Base-by-base conservation (phyloP, 1,140 invertebrate species). In the Phthorimaea operculella region DNA sequence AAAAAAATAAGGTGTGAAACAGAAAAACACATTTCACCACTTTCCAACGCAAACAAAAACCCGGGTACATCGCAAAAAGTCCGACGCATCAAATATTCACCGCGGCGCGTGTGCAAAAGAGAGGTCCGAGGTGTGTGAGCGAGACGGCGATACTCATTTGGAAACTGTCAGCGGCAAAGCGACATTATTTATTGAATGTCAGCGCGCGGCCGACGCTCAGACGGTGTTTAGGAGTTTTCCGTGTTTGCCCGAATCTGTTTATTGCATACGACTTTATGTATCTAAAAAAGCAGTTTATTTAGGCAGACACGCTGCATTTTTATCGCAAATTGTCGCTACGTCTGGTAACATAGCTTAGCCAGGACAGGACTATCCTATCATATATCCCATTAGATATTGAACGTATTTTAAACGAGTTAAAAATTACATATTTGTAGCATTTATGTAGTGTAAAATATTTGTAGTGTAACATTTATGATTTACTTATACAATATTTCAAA, bases 151-250 rank as follows among this genome's bases (percentile, higher is more conserved):
- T 65, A 65, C 52, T 76, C 64, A 76, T 79, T 79, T 73, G 63
- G 73, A 64, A 58, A 64, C 58, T 77, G 75, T 78, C 72, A 76
- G 52, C 45, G 39, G 61, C 75, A 66, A 72, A 69, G 62, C 55
- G 44, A 48, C 14, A 55, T 55, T 45, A 55, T 55, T 49, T 55
- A 45, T 55, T 28, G 47, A 18, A 11, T 16, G 52, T 21, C 17
- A 33, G 51, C 21, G 28, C 10, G 39, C 36, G 45, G 18, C 39
- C 21, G 6, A 28, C 21, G 16, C 6, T n/a, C 14, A 1, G 44
- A 47, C n/a, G 16, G n/a, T 14, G n/a, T 47, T 47, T 47, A n/a
- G n/a, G n/a, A 47, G 14, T 47, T 16, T 47, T 47, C 14, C 16
- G 16, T 16, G 4, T 16, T 47, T 47, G 1, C 16, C 16, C n/a